Percentiles rank a stretch among this genome's conserved stretches.
Evolutionary conservation across 2,888 invertebrate species (phyloP).

Genomic region (Folsomia candida): DNA sequence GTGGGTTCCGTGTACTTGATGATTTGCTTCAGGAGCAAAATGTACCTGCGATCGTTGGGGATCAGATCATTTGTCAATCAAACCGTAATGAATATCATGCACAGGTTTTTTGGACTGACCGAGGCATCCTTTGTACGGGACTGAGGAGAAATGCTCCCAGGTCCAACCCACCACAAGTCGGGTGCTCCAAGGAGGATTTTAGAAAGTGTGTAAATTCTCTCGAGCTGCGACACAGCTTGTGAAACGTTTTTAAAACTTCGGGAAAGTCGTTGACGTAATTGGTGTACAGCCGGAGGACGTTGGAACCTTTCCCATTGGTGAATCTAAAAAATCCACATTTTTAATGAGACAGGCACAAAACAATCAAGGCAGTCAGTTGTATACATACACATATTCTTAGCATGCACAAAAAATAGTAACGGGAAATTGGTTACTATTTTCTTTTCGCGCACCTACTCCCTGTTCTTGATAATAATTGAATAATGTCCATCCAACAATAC

Average conservation of each 20-base stretch:
- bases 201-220: slow-evolving; percentile 54
- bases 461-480: too few species aligned
- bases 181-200: slow-evolving; percentile 53
- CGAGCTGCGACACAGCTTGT: slow-evolving; percentile 54
- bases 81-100: too few species aligned
- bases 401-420: too few species aligned
- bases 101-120: too few species aligned
- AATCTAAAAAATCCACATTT: too few species aligned
- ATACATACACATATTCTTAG: too few species aligned
- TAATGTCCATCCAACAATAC: too few species aligned
- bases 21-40: slow-evolving; percentile 56
- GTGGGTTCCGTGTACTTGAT: slow-evolving; percentile 53
- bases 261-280: slow-evolving; percentile 56
- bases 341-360: slow-evolving; percentile 11
- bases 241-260: slow-evolving; percentile 55
- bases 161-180: slow-evolving; percentile 54
- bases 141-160: slow-evolving; percentile 55
- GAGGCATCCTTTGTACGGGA: slow-evolving; percentile 56
- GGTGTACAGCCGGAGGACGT: slow-evolving; percentile 55
- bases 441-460: too few species aligned
- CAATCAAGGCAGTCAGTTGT: too few species aligned
- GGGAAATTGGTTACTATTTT: too few species aligned
- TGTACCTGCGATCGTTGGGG: slow-evolving; percentile 52
- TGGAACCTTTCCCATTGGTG: slow-evolving; percentile 50
- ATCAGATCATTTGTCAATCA: too few species aligned